These are phyloP conservation scores for Zophobas atratus DNA, from an alignment of 1,140 invertebrate species.

Conservation along the genomic window DNA sequence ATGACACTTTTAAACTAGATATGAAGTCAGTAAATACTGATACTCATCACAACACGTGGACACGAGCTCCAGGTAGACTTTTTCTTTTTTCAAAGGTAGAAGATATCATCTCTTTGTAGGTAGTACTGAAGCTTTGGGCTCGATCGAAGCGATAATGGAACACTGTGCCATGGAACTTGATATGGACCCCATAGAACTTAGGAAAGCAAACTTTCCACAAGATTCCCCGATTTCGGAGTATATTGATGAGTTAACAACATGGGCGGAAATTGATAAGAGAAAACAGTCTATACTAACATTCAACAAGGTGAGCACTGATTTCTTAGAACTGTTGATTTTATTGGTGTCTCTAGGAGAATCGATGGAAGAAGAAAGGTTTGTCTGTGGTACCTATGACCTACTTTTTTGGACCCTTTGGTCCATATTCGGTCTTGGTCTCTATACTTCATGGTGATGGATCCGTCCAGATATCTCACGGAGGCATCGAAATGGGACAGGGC, in stretches of 20 bases:
- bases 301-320: slow-evolving; percentile 68
- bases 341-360: slow-evolving; percentile 69
- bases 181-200: slow-evolving; percentile 79
- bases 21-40: slow-evolving; percentile 67
- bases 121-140: slow-evolving; percentile 73
- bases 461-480: slow-evolving; percentile 82
- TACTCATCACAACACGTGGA: slow-evolving; percentile 67
- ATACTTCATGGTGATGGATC: slow-evolving; percentile 85
- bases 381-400: slow-evolving; percentile 80
- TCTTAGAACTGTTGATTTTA: too few species aligned
- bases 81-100: too few species aligned
- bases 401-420: slow-evolving; percentile 71
- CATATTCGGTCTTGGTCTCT: slow-evolving; percentile 77
- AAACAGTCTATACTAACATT: slow-evolving; percentile 72
- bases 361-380: slow-evolving; percentile 85
- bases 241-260: slow-evolving; percentile 74
- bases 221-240: slow-evolving; percentile 65
- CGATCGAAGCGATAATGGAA: slow-evolving; percentile 87
- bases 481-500: slow-evolving; percentile 91
- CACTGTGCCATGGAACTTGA: slow-evolving; percentile 79
- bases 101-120: too few species aligned
- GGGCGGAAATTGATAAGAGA: slow-evolving; percentile 75
- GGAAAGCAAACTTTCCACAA: slow-evolving; percentile 73
- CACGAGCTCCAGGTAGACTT: slow-evolving; percentile 67
- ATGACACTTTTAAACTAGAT: slow-evolving; percentile 66